Evolutionary conservation across 1,140 invertebrate genomes (phyloP).

Genomic region (Hypsibius dujardini): DNA sequence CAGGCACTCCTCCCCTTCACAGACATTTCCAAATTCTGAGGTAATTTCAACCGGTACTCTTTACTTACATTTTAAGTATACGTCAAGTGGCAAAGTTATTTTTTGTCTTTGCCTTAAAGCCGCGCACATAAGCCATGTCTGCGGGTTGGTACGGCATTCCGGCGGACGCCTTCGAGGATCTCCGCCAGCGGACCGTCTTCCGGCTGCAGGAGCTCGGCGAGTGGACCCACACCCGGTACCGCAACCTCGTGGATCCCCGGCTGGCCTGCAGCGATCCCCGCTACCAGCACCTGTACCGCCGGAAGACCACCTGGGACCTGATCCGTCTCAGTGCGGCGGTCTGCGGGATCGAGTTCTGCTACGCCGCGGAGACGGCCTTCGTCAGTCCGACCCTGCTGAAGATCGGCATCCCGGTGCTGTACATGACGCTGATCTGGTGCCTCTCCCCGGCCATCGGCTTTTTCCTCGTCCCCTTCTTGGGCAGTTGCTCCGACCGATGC

Average conservation of each 20-base stretch:
- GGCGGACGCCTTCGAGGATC: background rate
- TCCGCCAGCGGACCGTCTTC: background rate
- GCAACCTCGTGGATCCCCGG: background rate
- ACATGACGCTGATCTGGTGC: conserved; percentile 89
- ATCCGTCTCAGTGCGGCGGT: conserved; percentile 75
- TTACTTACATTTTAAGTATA: too few species aligned
- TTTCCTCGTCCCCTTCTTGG: conserved; percentile 74
- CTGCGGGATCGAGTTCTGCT: conserved; percentile 92
- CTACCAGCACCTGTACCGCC: conserved; percentile 31
- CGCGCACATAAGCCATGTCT: too few species aligned
- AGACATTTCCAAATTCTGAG: too few species aligned
- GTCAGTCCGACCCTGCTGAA: conserved; percentile 81
- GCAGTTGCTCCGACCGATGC: conserved; percentile 76
- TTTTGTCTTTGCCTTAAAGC: too few species aligned
- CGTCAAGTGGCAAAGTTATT: too few species aligned
- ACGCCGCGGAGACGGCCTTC: conserved; percentile 88
- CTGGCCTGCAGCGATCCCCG: background rate
- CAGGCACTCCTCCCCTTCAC: too few species aligned
- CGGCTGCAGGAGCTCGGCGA: conserved; percentile 10
- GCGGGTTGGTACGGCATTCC: conserved; percentile 4
- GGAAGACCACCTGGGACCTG: conserved; percentile 60
- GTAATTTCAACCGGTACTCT: too few species aligned
- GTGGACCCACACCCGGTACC: background rate
- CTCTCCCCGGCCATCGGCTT: conserved; percentile 75
- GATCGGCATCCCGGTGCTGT: conserved; percentile 69